Evolutionary conservation across 92 coral and sea anemone genomes (phyloP).

Genomic region (Phenganax marumi): DNA sequence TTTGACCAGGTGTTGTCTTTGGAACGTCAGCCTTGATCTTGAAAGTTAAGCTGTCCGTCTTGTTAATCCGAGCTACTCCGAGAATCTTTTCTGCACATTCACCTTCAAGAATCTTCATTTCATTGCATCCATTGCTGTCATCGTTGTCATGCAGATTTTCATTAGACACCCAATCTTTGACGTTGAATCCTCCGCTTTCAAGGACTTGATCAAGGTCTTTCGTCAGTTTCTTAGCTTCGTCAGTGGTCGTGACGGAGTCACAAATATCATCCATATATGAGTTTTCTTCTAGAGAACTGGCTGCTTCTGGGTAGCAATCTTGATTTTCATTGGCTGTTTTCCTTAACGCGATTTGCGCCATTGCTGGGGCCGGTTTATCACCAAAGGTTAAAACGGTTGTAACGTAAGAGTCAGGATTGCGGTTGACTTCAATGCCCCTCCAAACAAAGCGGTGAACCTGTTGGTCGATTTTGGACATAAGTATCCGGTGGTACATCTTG

Average conservation of each 20-base stretch:
- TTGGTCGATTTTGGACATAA: too few relatives aligned
- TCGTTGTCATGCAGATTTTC: not conserved
- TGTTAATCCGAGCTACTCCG: not conserved
- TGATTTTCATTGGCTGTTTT: conserved; percentile 57
- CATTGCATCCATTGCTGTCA: not conserved
- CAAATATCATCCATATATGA: conserved; percentile 66
- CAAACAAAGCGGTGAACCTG: too few relatives aligned
- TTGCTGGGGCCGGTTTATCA: conserved; percentile 28
- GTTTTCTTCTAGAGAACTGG: conserved; percentile 51
- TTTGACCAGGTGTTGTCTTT: not conserved
- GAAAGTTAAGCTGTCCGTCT: not conserved
- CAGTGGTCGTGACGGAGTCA: conserved; percentile 41
- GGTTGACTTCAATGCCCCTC: too few relatives aligned
- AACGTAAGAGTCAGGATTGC: too few relatives aligned
- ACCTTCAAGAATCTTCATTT: not conserved
- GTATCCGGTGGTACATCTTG: too few relatives aligned
- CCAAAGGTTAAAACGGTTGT: too few relatives aligned
- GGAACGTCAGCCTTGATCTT: not conserved
- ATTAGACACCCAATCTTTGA: conserved; percentile 53
- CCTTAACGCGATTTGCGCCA: conserved; percentile 48
- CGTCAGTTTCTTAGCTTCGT: conserved; percentile 44
- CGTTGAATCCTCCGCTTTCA: conserved; percentile 61
- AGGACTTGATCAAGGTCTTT: conserved; percentile 51
- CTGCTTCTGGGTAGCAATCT: conserved; percentile 54
- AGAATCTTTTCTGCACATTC: not conserved